Percentiles rank a stretch among this genome's conserved stretches.
Evolutionary conservation across 2,113 vertebrate genomes (phyloP).

Genomic region (Oxyruncus cristatus): DNA sequence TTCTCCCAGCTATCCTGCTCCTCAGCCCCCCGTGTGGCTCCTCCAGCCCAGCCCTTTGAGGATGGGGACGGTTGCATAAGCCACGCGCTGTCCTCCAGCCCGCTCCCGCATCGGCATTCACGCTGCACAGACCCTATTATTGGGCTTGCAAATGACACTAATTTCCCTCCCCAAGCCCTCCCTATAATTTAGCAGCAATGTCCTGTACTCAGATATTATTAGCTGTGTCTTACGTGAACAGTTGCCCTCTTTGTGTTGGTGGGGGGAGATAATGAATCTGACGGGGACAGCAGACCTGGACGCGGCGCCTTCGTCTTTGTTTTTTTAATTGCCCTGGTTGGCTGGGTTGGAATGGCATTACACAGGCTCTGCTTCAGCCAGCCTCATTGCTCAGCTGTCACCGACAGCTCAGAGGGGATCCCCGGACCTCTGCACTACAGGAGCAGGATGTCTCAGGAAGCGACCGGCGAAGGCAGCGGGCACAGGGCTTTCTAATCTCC

Average conservation of each 20-base stretch:
- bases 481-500: not conserved
- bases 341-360: not conserved
- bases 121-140: slow-evolving; percentile 47
- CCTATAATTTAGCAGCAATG: slow-evolving; percentile 67
- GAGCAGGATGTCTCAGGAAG: not conserved
- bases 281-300: not conserved
- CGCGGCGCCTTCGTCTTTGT: not conserved
- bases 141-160: slow-evolving; percentile 63
- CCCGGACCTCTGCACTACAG: not conserved
- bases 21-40: not conserved
- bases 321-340: slow-evolving; percentile 48
- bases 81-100: not conserved
- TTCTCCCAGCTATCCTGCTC: not conserved
- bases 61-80: slow-evolving; percentile 40
- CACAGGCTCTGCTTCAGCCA: not conserved
- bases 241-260: slow-evolving; percentile 35
- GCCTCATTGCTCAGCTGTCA: not conserved
- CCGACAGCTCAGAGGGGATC: not conserved
- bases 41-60: not conserved
- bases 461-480: accelerated
- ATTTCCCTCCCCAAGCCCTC: slow-evolving; percentile 63
- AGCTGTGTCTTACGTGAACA: slow-evolving; percentile 40
- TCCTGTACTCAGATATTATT: slow-evolving; percentile 68
- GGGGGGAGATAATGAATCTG: slow-evolving; percentile 12
- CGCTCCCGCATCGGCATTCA: slow-evolving; percentile 23